A percentile compares a stretch with the other conserved stretches of the same genome.
phyloP scores from a whole-genome alignment of 2,797 vertebrate genomes.

The Microcaecilia unicolor region DNA sequence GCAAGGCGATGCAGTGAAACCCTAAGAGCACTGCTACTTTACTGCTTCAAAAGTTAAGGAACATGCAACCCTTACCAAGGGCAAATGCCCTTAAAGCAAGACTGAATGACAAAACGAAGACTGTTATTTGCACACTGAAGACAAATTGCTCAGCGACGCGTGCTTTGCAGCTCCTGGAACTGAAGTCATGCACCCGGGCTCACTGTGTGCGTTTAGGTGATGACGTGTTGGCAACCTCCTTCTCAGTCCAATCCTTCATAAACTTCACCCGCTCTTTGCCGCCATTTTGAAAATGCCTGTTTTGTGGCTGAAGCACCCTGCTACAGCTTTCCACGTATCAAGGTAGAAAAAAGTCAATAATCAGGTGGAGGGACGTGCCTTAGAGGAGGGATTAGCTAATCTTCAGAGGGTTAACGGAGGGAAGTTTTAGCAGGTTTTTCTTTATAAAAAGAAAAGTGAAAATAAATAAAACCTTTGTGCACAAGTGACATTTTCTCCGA shows the following conservation, averaged over 20 bases:
- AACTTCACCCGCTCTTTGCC: not conserved
- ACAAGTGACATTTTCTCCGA: no score
- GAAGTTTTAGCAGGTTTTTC: no score
- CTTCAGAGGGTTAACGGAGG: no score
- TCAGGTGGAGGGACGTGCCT: no score
- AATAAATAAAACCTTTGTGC: no score
- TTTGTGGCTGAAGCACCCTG: constrained; percentile 26
- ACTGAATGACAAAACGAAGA: constrained; percentile 15
- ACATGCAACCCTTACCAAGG: constrained; percentile 24
- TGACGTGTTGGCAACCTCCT: constrained; percentile 6
- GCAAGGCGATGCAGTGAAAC: no score
- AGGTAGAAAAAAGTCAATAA: constrained; percentile 10
- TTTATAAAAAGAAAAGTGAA: no score
- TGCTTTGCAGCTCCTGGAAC: constrained; percentile 14
- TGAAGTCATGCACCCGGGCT: constrained; percentile 3
- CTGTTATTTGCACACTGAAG: constrained; percentile 27
- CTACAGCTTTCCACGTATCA: constrained; percentile 38
- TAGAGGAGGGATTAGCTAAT: constrained; percentile 33
- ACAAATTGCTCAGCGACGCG: constrained; percentile 2
- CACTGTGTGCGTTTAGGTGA: not conserved
- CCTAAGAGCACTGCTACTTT: no score
- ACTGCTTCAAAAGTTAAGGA: constrained; percentile 25
- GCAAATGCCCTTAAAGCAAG: constrained; percentile 6
- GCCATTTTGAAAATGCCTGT: constrained; percentile 23
- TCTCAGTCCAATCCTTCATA: not conserved